Evolutionary conservation across 2,113 vertebrate genomes (phyloP), one percentile per base, ranked within the genome.

Genomic region (Choloepus hoffmanni): DNA sequence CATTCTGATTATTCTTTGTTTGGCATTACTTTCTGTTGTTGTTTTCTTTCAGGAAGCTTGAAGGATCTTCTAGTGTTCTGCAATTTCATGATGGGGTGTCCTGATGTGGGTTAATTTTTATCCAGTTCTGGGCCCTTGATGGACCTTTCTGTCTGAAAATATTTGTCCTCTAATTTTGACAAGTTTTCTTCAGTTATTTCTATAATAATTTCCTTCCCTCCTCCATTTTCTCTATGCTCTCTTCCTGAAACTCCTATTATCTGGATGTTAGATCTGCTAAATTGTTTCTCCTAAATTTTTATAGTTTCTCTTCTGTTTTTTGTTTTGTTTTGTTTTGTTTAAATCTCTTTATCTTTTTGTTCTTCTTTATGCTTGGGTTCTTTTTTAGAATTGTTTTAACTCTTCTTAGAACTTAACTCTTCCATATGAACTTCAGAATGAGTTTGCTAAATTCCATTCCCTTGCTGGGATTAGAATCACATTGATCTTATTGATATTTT

Each of bases 31-130:
- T 53, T 5, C n/a, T 77, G 58, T 60, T 48, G 21, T 92, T 26
- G 53, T 92, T 89, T 82, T 79, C 36, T 95, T 36, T 95, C 74
- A 12, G 58, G 78, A 74, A 86, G 18, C 16, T 78, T 70, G 50
- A 85, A 87, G 18, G 12, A 63, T 68, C 73, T 77, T 81, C 28
- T 10, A 40, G 2, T n/a, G 0, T 72, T 81, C 24, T 62, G 62
- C 77, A 67, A 36, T 93, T 58, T 93, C 45, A 62, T 73, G 36
- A 36, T n/a, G 23, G 26, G 24, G 3, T 7, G 1, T 82, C 36
- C 58, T 30, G 24, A 77, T 5, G 24, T 7, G 21, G 12, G n/a
- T 63, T 92, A 85, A 45, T 81, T 65, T 23, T 26, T 30, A 53
- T 12, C 23, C 5, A 30, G 48, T 68, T 10, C 53, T 58, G 89